Evolutionary conservation across 1,140 invertebrate genomes (phyloP).

Genomic region (Aphidius ervi): DNA sequence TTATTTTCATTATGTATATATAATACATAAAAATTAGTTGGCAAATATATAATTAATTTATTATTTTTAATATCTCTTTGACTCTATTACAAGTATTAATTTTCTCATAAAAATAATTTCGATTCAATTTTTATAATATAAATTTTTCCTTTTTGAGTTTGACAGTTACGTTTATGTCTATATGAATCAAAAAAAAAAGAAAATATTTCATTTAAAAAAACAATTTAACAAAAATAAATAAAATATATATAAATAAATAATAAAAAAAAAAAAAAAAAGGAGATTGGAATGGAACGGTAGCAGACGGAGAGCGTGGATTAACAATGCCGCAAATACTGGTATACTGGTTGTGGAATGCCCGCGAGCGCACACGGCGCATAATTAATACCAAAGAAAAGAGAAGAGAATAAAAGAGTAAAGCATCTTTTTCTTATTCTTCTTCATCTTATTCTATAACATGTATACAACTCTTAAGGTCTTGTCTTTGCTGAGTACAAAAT

Average conservation of each 20-base stretch:
- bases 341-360: slow-evolving; percentile 47
- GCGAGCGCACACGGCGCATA: slow-evolving; percentile 50
- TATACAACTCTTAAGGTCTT: not conserved
- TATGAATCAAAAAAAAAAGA: slow-evolving; percentile 26
- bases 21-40: no score
- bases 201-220: no score
- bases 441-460: not conserved
- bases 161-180: no score
- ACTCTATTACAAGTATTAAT: no score
- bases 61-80: no score
- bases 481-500: no score
- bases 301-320: slow-evolving; percentile 48
- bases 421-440: no score
- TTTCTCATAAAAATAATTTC: no score
- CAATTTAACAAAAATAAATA: slow-evolving; percentile 22
- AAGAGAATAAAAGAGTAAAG: not conserved
- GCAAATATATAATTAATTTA: no score
- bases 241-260: no score
- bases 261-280: slow-evolving; percentile 17
- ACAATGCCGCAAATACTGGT: slow-evolving; percentile 53
- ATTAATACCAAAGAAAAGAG: slow-evolving; percentile 45
- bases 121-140: no score
- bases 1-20: not conserved
- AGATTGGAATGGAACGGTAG: slow-evolving; percentile 43
- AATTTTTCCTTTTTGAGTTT: no score